These are phyloP conservation scores for Stichodactyla helianthus DNA, from an alignment of 64 coral and sea anemone genomes.

Conservation along the genomic window DNA sequence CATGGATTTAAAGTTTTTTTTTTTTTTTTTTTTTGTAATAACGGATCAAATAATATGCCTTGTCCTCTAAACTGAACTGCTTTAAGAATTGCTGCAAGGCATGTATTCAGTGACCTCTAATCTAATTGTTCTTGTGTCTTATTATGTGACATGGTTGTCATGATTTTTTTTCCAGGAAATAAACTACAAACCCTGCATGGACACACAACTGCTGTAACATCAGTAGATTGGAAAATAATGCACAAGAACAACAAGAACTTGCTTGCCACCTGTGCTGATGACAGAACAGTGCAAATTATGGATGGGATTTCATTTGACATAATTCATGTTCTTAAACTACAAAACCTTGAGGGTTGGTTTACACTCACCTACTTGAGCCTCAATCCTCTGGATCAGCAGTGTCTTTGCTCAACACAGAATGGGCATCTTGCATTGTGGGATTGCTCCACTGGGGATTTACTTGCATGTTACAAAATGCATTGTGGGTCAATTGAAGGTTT, in stretches of 20 bases:
- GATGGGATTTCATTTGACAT: conserved; percentile 62
- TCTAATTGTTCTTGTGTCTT: no score
- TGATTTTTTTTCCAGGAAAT: conserved; percentile 29
- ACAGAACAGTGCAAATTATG: conserved; percentile 70
- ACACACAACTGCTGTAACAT: conserved; percentile 90
- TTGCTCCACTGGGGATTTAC: conserved; percentile 44
- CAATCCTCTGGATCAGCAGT: conserved; percentile 54
- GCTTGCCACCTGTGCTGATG: conserved; percentile 82
- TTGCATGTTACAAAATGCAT: conserved; percentile 80
- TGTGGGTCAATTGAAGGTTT: conserved; percentile 79
- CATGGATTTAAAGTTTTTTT: no score
- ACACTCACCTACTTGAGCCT: conserved; percentile 79
- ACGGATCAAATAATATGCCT: no score
- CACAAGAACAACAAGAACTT: conserved; percentile 29
- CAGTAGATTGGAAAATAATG: conserved; percentile 86
- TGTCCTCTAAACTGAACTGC: no score
- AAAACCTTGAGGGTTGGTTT: conserved; percentile 79
- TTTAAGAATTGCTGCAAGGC: no score
- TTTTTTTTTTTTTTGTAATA: no score
- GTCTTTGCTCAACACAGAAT: conserved; percentile 88
- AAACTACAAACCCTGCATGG: conserved; percentile 67
- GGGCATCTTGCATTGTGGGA: conserved; percentile 84
- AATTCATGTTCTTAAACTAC: conserved; percentile 48
- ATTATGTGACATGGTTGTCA: no score
- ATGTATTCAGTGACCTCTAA: no score